A percentile compares a stretch with the other conserved stretches of the same genome.
These are phyloP conservation scores for Bombus fervidus DNA, from an alignment of 1,140 invertebrate genomes.

Conservation along the genomic window DNA sequence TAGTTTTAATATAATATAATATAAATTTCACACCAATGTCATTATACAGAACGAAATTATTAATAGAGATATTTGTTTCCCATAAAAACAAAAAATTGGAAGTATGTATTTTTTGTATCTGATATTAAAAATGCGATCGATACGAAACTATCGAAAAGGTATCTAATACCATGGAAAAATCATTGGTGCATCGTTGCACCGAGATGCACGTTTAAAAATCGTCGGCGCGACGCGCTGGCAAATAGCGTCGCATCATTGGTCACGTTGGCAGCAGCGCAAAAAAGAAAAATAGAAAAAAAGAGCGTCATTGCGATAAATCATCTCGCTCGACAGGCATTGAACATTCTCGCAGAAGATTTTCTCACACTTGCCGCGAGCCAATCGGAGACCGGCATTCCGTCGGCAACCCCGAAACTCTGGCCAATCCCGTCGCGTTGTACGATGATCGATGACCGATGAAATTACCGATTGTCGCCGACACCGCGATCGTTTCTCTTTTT, in stretches of 20 bases:
- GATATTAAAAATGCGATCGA: too few relatives aligned
- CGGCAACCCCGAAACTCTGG: slow-evolving; percentile 47
- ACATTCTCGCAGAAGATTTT: slow-evolving; percentile 68
- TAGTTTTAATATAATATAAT: too few relatives aligned
- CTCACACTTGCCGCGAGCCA: slow-evolving; percentile 70
- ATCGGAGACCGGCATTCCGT: slow-evolving; percentile 49
- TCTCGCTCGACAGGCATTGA: slow-evolving; percentile 73
- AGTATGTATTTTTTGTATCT: too few relatives aligned
- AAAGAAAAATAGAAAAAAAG: slow-evolving; percentile 39
- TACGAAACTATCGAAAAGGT: too few relatives aligned
- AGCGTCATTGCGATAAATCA: slow-evolving; percentile 76
- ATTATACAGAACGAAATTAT: too few relatives aligned
- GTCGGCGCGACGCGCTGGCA: not conserved
- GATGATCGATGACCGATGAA: slow-evolving; percentile 74
- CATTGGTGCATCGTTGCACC: not conserved
- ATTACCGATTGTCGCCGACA: slow-evolving; percentile 67
- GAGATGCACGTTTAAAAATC: slow-evolving; percentile 3
- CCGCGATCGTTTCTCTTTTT: slow-evolving; percentile 46
- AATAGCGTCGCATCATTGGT: slow-evolving; percentile 31
- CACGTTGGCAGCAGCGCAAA: slow-evolving; percentile 1
- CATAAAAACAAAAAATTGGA: too few relatives aligned
- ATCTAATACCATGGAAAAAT: too few relatives aligned
- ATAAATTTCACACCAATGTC: too few relatives aligned
- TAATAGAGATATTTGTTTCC: too few relatives aligned
- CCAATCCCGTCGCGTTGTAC: slow-evolving; percentile 55